These are phyloP conservation scores for Scaptomyza flava DNA, from an alignment of 2,888 invertebrate genomes.

Conservation along the genomic window DNA sequence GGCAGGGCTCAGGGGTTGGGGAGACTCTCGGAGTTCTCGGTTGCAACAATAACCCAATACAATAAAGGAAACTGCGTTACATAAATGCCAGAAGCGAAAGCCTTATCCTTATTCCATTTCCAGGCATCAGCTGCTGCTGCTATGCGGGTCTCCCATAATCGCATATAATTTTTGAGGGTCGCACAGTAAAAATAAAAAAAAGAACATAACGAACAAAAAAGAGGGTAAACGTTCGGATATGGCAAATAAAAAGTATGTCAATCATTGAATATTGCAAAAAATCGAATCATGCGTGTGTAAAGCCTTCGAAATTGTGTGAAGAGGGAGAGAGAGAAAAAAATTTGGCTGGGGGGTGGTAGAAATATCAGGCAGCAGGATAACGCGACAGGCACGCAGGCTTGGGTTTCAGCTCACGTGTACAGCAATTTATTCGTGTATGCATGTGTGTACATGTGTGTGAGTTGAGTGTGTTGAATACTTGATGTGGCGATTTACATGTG, in stretches of 20 bases:
- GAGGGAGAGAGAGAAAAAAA: constrained; percentile 19
- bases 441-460: constrained; percentile 8
- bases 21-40: constrained; percentile 26
- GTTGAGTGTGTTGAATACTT: constrained; percentile 54
- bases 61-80: constrained; percentile 58
- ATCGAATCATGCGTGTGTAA: constrained; percentile 63
- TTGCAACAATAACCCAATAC: constrained; percentile 77
- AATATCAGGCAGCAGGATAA: constrained; percentile 17
- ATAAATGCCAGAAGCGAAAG: constrained; percentile 30
- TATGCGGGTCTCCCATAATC: constrained; percentile 72
- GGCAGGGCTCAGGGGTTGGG: constrained; percentile 12
- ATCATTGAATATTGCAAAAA: constrained; percentile 62
- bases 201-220: constrained; percentile 6
- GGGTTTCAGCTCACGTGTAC: constrained; percentile 15
- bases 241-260: constrained; percentile 77
- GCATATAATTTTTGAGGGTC: constrained; percentile 59
- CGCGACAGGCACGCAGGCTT: constrained; percentile 37
- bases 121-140: constrained; percentile 68
- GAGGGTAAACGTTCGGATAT: constrained; percentile 45
- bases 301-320: constrained; percentile 7
- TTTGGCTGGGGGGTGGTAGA: neutral
- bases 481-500: constrained; percentile 62
- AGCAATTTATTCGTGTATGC: constrained; percentile 20
- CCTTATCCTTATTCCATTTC: constrained; percentile 44
- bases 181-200: constrained; percentile 19